Conservation (phyloP, 2,113 vertebrate genomes). For the Chrysochloris asiatica region DNA sequence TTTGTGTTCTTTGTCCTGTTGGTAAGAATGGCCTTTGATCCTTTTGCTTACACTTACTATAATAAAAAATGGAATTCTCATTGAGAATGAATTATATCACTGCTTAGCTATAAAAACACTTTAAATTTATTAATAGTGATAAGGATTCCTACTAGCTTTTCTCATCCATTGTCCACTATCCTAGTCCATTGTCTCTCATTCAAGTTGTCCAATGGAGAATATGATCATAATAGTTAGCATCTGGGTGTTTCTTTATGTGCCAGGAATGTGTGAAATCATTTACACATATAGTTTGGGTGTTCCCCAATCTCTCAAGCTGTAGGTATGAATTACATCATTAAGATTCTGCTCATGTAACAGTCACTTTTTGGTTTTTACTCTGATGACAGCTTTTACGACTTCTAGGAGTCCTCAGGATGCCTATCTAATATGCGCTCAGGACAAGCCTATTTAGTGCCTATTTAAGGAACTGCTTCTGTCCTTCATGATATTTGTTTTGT, state of each 20-base stretch:
- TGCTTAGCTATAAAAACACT: neutral
- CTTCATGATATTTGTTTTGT: neutral
- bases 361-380: neutral
- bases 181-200: no score
- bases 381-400: neutral
- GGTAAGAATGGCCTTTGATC: slow-evolving; percentile 75
- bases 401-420: neutral
- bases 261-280: neutral
- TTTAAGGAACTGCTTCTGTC: neutral
- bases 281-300: neutral
- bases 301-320: neutral
- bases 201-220: neutral
- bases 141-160: neutral
- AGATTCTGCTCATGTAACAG: neutral
- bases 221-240: neutral
- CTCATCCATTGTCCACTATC: neutral
- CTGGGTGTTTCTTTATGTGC: neutral
- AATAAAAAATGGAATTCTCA: slow-evolving; percentile 35
- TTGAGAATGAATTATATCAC: slow-evolving; percentile 40
- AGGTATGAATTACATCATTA: neutral
- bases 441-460: neutral
- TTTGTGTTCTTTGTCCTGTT: slow-evolving; percentile 85
- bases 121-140: slow-evolving; percentile 41
- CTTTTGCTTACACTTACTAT: neutral
- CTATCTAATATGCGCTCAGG: neutral